Percentiles rank a stretch among this genome's conserved stretches.
Evolutionary conservation across 1,140 invertebrate genomes (phyloP).

Genomic region (Nymphalis io): DNA sequence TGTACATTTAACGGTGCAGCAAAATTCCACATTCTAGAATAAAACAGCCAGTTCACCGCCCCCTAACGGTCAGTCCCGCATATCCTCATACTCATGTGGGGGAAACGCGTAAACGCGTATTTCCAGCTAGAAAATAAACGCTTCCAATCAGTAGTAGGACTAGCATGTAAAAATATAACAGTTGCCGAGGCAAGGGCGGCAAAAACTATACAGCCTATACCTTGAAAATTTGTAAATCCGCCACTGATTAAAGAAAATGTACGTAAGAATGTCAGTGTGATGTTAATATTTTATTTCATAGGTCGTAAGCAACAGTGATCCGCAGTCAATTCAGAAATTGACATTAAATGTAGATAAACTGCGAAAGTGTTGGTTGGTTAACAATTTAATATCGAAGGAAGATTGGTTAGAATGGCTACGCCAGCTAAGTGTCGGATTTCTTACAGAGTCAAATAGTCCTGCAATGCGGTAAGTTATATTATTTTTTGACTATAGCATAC

Average conservation of each 20-base stretch:
- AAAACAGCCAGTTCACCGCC: too few species aligned
- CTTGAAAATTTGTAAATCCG: too few species aligned
- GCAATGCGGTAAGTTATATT: slow-evolving; percentile 84
- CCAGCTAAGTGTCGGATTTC: slow-evolving; percentile 94
- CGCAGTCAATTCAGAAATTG: slow-evolving; percentile 86
- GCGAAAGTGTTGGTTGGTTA: slow-evolving; percentile 92
- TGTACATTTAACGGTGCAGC: too few species aligned
- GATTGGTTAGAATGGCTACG: slow-evolving; percentile 99
- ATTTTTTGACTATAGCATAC: neutral
- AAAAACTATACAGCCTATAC: too few species aligned
- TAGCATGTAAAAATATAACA: too few species aligned
- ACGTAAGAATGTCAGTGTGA: slow-evolving; percentile 1
- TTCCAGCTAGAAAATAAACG: too few species aligned
- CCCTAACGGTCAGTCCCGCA: too few species aligned
- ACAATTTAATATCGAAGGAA: slow-evolving; percentile 95
- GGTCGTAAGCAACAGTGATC: slow-evolving; percentile 83
- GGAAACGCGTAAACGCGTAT: too few species aligned
- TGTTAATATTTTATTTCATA: slow-evolving; percentile 43
- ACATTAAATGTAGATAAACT: slow-evolving; percentile 91
- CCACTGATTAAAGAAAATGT: neutral
- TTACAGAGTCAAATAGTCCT: slow-evolving; percentile 98
- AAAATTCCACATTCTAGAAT: too few species aligned
- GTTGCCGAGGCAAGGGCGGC: too few species aligned
- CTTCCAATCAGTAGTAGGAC: too few species aligned
- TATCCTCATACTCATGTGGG: too few species aligned